These are phyloP conservation scores for Setophaga petechia DNA, from an alignment of 2,113 vertebrate genomes.

Conservation along the genomic window DNA sequence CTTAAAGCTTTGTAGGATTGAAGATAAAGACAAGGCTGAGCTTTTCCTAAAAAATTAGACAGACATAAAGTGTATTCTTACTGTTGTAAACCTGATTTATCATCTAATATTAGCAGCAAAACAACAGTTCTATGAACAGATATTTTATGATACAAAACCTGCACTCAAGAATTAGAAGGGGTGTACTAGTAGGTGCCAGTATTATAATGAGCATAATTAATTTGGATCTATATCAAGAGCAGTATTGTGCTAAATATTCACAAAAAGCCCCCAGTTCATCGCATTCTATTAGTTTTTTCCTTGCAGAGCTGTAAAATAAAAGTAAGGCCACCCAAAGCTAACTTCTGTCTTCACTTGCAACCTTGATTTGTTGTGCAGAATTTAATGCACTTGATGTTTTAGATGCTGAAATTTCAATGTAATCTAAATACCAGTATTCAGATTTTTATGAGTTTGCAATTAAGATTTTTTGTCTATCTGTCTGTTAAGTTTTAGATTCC, in stretches of 20 bases:
- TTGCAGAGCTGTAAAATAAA: not conserved
- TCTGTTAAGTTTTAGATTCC: not conserved
- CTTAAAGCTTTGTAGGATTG: not conserved
- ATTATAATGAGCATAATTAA: not conserved
- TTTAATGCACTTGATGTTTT: not conserved
- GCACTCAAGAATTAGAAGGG: not conserved
- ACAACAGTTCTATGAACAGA: not conserved
- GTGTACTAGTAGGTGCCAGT: not conserved
- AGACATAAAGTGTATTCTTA: not conserved
- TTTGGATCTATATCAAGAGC: not conserved
- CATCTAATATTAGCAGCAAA: not conserved
- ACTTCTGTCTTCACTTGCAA: not conserved
- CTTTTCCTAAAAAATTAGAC: not conserved
- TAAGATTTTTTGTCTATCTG: not conserved
- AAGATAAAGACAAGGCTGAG: not conserved
- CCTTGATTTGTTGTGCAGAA: not conserved
- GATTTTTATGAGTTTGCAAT: not conserved
- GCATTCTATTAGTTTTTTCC: not conserved
- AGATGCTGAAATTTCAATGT: not conserved
- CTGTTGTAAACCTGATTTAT: not conserved
- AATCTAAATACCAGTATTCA: not conserved
- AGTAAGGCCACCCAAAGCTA: not conserved
- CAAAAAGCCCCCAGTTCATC: not conserved
- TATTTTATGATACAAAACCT: not conserved
- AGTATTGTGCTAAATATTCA: not conserved